These are phyloP conservation scores for Lycia hirtaria DNA, from an alignment of 2,888 invertebrate species.

Conservation along the genomic window DNA sequence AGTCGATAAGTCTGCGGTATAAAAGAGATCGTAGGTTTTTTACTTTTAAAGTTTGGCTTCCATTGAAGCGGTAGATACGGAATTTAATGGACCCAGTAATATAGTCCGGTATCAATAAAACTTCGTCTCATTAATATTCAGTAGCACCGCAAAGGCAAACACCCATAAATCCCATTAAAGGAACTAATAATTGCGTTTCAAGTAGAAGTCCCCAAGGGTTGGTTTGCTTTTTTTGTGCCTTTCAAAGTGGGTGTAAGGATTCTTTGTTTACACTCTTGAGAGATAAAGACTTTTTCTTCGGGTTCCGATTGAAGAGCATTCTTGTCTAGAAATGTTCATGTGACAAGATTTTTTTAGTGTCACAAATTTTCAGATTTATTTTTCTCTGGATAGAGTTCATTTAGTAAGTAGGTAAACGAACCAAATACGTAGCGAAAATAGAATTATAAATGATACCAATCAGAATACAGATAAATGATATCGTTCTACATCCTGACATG, in stretches of 20 bases:
- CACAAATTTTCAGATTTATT: neutral
- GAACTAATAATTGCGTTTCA: slow-evolving; percentile 66
- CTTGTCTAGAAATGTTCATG: slow-evolving; percentile 21
- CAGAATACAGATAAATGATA: slow-evolving; percentile 11
- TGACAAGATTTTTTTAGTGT: slow-evolving; percentile 10
- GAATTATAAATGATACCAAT: slow-evolving; percentile 2
- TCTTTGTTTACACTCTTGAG: slow-evolving; percentile 65
- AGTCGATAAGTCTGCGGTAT: neutral
- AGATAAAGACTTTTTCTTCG: slow-evolving; percentile 47
- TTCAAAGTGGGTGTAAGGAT: slow-evolving; percentile 63
- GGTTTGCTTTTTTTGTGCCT: slow-evolving; percentile 53
- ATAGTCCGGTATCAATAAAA: slow-evolving; percentile 33
- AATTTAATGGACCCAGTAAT: slow-evolving; percentile 24
- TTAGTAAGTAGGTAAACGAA: neutral
- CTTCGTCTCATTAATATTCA: slow-evolving; percentile 41
- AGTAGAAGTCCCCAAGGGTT: slow-evolving; percentile 56
- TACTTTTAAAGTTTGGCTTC: neutral
- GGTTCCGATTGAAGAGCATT: slow-evolving; percentile 37
- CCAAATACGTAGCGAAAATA: neutral
- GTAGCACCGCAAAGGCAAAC: slow-evolving; percentile 47
- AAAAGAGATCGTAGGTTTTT: neutral
- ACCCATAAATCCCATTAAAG: slow-evolving; percentile 57
- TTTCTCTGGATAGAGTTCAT: neutral
- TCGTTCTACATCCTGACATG: slow-evolving; percentile 2
- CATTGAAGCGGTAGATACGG: neutral